Conservation (phyloP, 2,888 invertebrate species). For the Neoscelio sp. region DNA sequence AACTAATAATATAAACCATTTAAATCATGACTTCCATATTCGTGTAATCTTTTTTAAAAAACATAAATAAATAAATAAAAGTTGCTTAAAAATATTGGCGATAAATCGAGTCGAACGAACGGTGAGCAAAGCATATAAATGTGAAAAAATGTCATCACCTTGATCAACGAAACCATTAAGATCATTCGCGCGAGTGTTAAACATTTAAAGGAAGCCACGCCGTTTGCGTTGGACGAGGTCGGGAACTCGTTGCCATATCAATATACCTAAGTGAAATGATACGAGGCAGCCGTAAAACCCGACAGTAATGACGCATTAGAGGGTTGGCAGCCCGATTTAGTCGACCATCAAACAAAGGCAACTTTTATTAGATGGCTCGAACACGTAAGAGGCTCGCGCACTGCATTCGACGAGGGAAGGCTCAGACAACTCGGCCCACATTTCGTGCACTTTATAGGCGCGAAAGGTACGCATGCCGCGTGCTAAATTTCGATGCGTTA, state of each 20-base stretch:
- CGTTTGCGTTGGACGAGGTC: conserved; percentile 81
- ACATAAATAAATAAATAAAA: no score
- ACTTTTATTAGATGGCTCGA: conserved; percentile 82
- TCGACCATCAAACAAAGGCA: conserved; percentile 83
- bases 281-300: conserved; percentile 82
- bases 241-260: conserved; percentile 83
- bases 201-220: conserved; percentile 78
- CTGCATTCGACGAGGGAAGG: conserved; percentile 66
- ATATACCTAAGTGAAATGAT: conserved; percentile 84
- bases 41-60: no score
- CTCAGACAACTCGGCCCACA: conserved; percentile 64
- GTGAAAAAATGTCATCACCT: conserved; percentile 44
- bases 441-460: conserved; percentile 76
- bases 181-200: conserved; percentile 71
- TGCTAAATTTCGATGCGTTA: conserved; percentile 68
- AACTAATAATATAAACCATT: no score
- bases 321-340: conserved; percentile 83
- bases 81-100: background rate
- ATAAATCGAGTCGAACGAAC: conserved; percentile 17
- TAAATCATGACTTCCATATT: no score
- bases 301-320: conserved; percentile 84
- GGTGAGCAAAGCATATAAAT: conserved; percentile 22
- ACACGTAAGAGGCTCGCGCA: conserved; percentile 76
- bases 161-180: conserved; percentile 63
- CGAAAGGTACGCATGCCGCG: conserved; percentile 71